A percentile compares a stretch with the other conserved stretches of the same genome.
These are phyloP conservation scores for Phanerotoma sp. DNA, from an alignment of 2,888 invertebrate species.

Conservation along the genomic window DNA sequence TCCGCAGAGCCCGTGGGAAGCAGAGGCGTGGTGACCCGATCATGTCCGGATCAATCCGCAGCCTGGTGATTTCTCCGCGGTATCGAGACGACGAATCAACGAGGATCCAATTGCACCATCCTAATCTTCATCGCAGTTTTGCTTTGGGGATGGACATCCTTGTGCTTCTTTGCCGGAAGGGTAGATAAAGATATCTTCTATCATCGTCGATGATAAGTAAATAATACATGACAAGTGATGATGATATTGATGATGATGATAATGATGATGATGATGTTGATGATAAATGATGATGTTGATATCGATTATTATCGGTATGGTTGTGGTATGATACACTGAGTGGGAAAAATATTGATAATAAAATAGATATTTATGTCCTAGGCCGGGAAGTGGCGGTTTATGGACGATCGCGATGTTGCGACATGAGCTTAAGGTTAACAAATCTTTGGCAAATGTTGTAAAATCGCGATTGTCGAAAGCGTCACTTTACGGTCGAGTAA, in stretches of 20 bases:
- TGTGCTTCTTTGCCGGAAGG: no score
- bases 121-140: no score
- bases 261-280: neutral
- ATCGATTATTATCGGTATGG: neutral
- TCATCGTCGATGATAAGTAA: neutral
- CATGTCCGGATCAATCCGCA: slow-evolving; percentile 48
- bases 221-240: neutral
- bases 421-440: no score
- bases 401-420: no score
- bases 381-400: no score
- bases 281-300: no score
- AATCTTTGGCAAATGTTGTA: no score
- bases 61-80: slow-evolving; percentile 38
- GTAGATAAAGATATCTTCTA: neutral
- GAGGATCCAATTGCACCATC: neutral
- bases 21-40: slow-evolving; percentile 40
- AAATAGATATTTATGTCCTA: no score
- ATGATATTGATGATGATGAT: neutral
- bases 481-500: no score
- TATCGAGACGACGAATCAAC: neutral
- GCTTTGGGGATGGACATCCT: no score
- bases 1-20: slow-evolving; percentile 31
- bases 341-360: neutral
- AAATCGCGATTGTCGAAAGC: no score
- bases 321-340: neutral